Evolutionary conservation across 2,113 vertebrate genomes (phyloP).

Genomic region (Pseudopipra pipra): DNA sequence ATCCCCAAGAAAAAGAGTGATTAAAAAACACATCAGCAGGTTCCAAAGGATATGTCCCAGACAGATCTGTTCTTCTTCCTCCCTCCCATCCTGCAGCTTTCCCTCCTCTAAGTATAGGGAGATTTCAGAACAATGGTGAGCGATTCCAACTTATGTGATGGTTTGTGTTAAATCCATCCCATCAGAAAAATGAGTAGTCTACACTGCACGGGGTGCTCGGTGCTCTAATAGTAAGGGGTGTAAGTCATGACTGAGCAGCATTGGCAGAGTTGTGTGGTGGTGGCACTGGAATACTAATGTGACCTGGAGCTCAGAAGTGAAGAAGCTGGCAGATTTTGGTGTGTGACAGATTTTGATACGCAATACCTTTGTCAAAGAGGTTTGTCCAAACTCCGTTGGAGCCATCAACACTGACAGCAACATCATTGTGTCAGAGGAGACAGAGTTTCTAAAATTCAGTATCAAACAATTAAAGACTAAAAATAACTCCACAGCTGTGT

Average conservation of each 20-base stretch:
- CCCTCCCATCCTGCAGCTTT: not conserved
- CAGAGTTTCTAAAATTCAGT: not conserved
- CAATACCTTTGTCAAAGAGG: not conserved
- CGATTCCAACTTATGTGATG: not conserved
- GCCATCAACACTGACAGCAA: not conserved
- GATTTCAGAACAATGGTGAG: not conserved
- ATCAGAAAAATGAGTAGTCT: not conserved
- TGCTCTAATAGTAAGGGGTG: not conserved
- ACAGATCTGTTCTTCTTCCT: not conserved
- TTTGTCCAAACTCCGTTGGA: not conserved
- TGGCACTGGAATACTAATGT: not conserved
- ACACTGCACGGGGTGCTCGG: fast-evolving
- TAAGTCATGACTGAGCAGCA: not conserved
- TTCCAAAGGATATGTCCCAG: not conserved
- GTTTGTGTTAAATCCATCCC: not conserved
- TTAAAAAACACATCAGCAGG: not conserved
- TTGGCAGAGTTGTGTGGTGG: not conserved
- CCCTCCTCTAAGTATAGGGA: not conserved
- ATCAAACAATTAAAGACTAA: slow-evolving; percentile 14
- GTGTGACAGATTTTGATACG: not conserved
- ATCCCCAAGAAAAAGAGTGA: not conserved
- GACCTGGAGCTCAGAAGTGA: not conserved
- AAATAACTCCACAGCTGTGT: not conserved
- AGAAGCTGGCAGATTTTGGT: not conserved
- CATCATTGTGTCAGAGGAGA: not conserved